These are phyloP conservation scores for Vanessa cardui DNA, from an alignment of 2,888 invertebrate species.

Conservation along the genomic window DNA sequence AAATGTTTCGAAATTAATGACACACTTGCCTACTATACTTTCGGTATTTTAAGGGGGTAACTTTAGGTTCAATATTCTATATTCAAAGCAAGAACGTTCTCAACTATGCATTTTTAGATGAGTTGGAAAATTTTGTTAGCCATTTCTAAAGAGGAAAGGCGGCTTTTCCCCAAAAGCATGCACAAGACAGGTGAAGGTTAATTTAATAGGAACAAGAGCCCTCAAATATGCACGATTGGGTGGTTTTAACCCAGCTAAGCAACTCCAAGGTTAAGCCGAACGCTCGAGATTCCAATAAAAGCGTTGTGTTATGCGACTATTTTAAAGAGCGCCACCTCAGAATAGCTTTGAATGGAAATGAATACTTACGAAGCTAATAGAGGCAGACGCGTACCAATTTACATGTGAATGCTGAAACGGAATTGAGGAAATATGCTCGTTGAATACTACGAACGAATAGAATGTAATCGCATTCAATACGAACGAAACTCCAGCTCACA, in stretches of 20 bases:
- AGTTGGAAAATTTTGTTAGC: too few species aligned
- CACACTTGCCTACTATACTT: too few species aligned
- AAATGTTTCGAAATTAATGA: too few species aligned
- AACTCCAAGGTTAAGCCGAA: not conserved
- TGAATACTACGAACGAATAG: constrained; percentile 31
- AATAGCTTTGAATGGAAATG: constrained; percentile 27
- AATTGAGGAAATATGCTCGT: constrained; percentile 36
- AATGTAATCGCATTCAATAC: constrained; percentile 28
- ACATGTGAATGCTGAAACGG: constrained; percentile 38
- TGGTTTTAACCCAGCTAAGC: not conserved
- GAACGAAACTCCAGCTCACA: not conserved
- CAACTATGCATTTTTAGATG: too few species aligned
- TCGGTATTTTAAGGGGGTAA: too few species aligned
- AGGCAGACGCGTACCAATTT: constrained; percentile 39
- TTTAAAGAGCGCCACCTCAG: constrained; percentile 8
- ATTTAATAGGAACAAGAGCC: not conserved
- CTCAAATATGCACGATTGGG: too few species aligned
- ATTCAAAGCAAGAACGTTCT: too few species aligned
- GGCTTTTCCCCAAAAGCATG: too few species aligned
- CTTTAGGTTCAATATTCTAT: too few species aligned
- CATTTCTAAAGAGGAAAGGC: too few species aligned
- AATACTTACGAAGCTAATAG: constrained; percentile 36
- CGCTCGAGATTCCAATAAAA: not conserved
- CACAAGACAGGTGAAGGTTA: not conserved
- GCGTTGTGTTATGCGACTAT: not conserved